Evolutionary conservation across 2,888 invertebrate genomes (phyloP), one percentile per base, ranked within the genome.

Genomic region (Dascillus cervinus): DNA sequence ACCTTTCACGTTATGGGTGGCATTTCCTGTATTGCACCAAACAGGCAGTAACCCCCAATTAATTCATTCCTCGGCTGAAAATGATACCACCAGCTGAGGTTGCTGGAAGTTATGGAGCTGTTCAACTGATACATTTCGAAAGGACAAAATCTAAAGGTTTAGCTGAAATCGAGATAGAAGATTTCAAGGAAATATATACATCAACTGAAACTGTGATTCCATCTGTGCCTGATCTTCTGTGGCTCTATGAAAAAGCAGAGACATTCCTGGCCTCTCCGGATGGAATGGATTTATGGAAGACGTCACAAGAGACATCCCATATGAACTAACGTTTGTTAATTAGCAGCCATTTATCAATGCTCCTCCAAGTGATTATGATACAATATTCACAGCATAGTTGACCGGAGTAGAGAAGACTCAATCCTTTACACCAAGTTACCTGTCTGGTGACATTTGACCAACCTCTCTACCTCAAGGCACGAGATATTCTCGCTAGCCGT

Each of bases 161-260:
- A 24, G 15, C 30, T 24, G 20, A 25, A 31, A 31, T 26, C 19
- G 26, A 26, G 15, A 24, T 31, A 25, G 21, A 26, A 31, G 24
- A 24, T 23, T 20, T 24, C 4, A 23, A 24, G 3, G 24, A 30
- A 22, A 30, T 30, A 19, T 30, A 24, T 13, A 23, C 19, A 30
- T 10, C 24, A 24, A 13, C 30, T 30, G 24, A 24, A 30, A 24
- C 14, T 23, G 30, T 30, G 30, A 15, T 24, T 24, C 24, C 23
- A 30, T 30, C 17, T 23, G 10, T 26, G n/a, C n/a, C 26, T 26
- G 32, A 20, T 26, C 25, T 32, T 26, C 32, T 32, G 26, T 26
- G 26, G 32, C 32, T 32, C 13, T 32, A 19, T 32, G 32, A 13
- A 20, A 32, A 26, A 32, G 32, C 26, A 25, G 20, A 32, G 32